Conservation (phyloP, 1,140 invertebrate genomes). For the Pseudomyrmex pallidus region DNA sequence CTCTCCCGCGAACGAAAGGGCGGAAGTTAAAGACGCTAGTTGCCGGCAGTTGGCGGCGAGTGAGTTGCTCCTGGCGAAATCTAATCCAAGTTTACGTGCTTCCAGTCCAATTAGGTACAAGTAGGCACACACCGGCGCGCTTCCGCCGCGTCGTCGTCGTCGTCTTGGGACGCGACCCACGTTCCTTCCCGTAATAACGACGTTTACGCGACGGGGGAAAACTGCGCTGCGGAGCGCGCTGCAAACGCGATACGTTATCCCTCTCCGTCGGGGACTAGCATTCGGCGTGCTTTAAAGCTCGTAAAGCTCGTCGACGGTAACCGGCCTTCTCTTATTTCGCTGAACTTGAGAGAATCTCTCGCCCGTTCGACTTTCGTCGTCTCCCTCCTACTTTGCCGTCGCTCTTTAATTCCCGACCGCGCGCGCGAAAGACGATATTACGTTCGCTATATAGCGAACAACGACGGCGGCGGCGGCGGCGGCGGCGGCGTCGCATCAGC, state of each 20-base stretch:
- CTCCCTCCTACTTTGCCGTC: neutral
- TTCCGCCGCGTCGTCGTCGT: conserved; percentile 35
- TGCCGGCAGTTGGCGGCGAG: conserved; percentile 54
- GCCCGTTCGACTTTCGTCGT: conserved; percentile 31
- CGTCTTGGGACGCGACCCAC: conserved; percentile 59
- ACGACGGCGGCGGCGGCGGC: no score
- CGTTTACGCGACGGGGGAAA: conserved; percentile 44
- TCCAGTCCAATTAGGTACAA: conserved; percentile 61
- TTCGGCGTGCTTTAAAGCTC: conserved; percentile 52
- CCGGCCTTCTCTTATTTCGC: conserved; percentile 46
- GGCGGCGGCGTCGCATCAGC: conserved; percentile 26
- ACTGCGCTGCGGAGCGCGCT: conserved; percentile 2
- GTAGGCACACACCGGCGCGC: conserved; percentile 35
- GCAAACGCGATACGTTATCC: conserved; percentile 42
- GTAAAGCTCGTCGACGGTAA: conserved; percentile 45
- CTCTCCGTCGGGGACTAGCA: conserved; percentile 26
- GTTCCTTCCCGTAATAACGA: conserved; percentile 61
- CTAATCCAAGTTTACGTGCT: conserved; percentile 61
- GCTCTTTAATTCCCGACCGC: conserved; percentile 20
- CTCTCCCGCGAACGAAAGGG: conserved; percentile 16
- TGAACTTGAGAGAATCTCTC: conserved; percentile 18
- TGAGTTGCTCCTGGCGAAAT: conserved; percentile 51
- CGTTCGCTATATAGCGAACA: conserved; percentile 7
- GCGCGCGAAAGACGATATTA: conserved; percentile 31
- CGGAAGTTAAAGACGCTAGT: conserved; percentile 60